phyloP scores from a whole-genome alignment of 1,140 invertebrate genomes.

The Ceratina japonica region DNA sequence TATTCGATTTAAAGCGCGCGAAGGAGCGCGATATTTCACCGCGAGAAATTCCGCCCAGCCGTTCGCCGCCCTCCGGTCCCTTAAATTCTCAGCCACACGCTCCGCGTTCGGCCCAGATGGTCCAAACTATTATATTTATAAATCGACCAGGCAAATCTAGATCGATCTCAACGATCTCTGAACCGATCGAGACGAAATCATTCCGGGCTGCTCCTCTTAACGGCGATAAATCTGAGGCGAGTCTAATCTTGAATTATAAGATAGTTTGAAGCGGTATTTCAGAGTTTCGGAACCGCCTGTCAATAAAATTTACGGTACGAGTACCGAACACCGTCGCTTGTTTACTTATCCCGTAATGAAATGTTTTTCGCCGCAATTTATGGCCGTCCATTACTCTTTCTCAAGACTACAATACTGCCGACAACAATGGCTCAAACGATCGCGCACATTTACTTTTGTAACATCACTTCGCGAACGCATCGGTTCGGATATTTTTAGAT shows the following conservation, averaged over 20 bases:
- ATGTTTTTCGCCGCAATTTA: not conserved
- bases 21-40: conserved; percentile 22
- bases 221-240: not conserved
- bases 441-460: too few species aligned
- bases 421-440: not conserved
- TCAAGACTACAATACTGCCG: not conserved
- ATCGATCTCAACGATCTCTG: conserved; percentile 3
- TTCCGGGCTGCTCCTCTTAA: not conserved
- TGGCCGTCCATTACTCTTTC: not conserved
- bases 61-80: not conserved
- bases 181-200: not conserved
- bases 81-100: not conserved
- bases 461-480: too few species aligned
- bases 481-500: too few species aligned
- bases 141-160: not conserved
- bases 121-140: not conserved
- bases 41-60: not conserved
- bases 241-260: conserved; percentile 16
- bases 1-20: conserved; percentile 40
- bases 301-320: conserved; percentile 16
- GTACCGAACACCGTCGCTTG: not conserved
- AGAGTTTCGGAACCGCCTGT: not conserved
- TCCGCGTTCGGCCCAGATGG: too few species aligned
- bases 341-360: conserved; percentile 5
- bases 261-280: too few species aligned